Evolutionary conservation across 2,888 invertebrate species (phyloP).

Genomic region (Calameuta idolon): DNA sequence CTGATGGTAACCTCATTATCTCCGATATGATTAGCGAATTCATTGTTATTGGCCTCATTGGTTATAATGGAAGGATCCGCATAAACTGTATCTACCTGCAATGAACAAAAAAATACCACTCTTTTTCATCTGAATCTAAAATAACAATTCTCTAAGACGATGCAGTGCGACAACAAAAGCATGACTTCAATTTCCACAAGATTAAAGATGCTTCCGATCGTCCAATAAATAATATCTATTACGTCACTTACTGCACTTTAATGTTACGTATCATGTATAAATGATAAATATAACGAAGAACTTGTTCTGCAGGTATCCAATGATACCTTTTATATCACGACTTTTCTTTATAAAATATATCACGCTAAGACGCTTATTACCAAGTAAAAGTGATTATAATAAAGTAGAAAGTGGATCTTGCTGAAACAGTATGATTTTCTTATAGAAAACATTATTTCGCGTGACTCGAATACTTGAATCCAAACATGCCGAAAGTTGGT

Average conservation of each 20-base stretch:
- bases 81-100: slow-evolving; percentile 38
- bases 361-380: background rate
- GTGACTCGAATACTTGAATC: background rate
- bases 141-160: background rate
- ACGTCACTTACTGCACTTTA: background rate
- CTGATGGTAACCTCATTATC: slow-evolving; percentile 35
- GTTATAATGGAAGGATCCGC: slow-evolving; percentile 28
- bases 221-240: background rate
- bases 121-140: background rate
- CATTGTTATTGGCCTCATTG: slow-evolving; percentile 47
- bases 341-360: background rate
- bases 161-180: background rate
- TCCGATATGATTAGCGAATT: slow-evolving; percentile 33
- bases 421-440: background rate
- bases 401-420: background rate
- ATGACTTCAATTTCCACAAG: background rate
- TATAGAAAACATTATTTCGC: background rate
- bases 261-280: background rate
- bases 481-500: background rate
- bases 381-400: background rate
- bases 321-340: background rate
- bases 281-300: background rate
- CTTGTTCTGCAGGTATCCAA: background rate
- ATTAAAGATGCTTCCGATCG: background rate
- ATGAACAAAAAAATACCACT: slow-evolving; percentile 4